phyloP scores from a whole-genome alignment of 2,797 vertebrate species.

The Liparis tanakae region DNA sequence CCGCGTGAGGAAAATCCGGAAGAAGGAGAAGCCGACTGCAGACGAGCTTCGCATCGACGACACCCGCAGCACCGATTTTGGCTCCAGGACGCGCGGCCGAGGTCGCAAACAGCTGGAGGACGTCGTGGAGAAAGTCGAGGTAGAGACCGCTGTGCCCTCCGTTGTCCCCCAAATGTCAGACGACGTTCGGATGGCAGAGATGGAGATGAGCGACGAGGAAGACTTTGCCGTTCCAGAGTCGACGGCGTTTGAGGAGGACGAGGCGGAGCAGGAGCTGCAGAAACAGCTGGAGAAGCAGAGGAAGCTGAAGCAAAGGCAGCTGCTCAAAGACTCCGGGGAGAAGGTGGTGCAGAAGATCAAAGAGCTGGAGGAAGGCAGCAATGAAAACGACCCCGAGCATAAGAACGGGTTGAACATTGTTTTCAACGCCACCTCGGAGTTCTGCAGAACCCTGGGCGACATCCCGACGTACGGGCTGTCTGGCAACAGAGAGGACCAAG shows the following conservation, averaged over 20 bases:
- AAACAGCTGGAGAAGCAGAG: constrained; percentile 94
- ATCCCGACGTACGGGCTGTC: constrained; percentile 94
- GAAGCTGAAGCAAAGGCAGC: constrained; percentile 86
- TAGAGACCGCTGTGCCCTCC: neutral
- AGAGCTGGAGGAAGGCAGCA: constrained; percentile 58
- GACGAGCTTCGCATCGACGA: constrained; percentile 79
- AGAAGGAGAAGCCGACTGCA: constrained; percentile 83
- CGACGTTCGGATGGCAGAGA: constrained; percentile 88
- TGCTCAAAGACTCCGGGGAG: constrained; percentile 88
- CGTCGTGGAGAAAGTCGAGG: constrained; percentile 24
- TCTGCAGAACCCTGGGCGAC: constrained; percentile 93
- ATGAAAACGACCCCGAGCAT: constrained; percentile 84
- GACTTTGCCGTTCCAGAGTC: constrained; percentile 64
- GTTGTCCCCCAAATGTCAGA: constrained; percentile 77
- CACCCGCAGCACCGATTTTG: constrained; percentile 85
- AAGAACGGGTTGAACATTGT: constrained; percentile 85
- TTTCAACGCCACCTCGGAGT: constrained; percentile 94
- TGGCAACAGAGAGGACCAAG: constrained; percentile 93
- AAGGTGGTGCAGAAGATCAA: constrained; percentile 86
- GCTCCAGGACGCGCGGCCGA: constrained; percentile 84
- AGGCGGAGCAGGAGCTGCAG: constrained; percentile 91
- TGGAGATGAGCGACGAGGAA: constrained; percentile 93
- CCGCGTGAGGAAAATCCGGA: constrained; percentile 89
- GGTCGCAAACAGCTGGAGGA: constrained; percentile 51
- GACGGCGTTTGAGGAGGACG: constrained; percentile 87